Percentiles rank a stretch among this genome's conserved stretches.
phyloP scores from a whole-genome alignment of 2,797 vertebrate species.

The Artibeus lituratus region DNA sequence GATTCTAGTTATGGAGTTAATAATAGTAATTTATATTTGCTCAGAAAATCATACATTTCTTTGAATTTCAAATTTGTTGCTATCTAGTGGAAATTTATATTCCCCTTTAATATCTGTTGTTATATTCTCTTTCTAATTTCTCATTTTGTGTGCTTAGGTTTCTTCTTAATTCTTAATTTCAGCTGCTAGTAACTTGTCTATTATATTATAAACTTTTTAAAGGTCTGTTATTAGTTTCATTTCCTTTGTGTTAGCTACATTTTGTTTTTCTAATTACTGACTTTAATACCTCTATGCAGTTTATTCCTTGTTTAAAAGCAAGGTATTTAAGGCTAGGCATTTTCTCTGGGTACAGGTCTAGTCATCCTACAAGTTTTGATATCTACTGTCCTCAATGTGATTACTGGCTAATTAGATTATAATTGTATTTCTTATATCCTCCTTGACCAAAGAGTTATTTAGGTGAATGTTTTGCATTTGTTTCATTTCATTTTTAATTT shows the following conservation, averaged over 20 bases:
- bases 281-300: not conserved
- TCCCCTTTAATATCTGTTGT: not conserved
- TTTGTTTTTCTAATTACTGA: not conserved
- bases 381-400: not conserved
- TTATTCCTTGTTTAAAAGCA: conserved; percentile 9
- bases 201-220: not conserved
- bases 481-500: not conserved
- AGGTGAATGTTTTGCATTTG: not conserved
- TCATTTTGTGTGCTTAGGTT: not conserved
- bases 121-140: not conserved
- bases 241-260: not conserved
- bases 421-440: not conserved
- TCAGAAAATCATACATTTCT: conserved; percentile 12
- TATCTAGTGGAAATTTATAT: not conserved
- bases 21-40: not conserved
- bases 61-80: not conserved
- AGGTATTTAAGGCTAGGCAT: not conserved
- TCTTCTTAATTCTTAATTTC: not conserved
- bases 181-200: not conserved
- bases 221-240: not conserved
- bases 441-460: not conserved
- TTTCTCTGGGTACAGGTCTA: not conserved
- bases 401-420: not conserved
- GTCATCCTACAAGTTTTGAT: not conserved
- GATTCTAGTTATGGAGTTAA: not conserved